A percentile compares a stretch with the other conserved stretches of the same genome.
Evolutionary conservation across 2,888 invertebrate genomes (phyloP).

Genomic region (Patella caerulea): DNA sequence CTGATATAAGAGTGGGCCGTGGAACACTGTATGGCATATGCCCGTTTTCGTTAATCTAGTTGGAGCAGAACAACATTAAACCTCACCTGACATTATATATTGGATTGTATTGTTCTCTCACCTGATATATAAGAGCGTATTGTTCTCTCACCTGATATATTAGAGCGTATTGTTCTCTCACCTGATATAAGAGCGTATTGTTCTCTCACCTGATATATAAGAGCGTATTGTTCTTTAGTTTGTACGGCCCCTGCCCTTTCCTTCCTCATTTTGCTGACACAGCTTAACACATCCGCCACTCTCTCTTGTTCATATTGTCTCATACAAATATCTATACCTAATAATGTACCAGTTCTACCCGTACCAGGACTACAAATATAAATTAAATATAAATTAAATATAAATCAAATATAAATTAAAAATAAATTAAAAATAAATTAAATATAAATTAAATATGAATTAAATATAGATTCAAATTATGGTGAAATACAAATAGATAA

Average conservation of each 20-base stretch:
- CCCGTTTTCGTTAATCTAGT: too few relatives aligned
- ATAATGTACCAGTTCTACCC: slow-evolving; percentile 88
- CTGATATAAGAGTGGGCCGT: too few relatives aligned
- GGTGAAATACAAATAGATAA: too few relatives aligned
- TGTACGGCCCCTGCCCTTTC: slow-evolving; percentile 91
- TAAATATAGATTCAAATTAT: background rate
- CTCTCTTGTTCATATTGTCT: slow-evolving; percentile 87
- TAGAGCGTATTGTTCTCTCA: too few relatives aligned
- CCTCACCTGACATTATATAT: too few relatives aligned
- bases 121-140: too few relatives aligned
- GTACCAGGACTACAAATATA: slow-evolving; percentile 81
- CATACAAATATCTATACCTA: slow-evolving; percentile 89
- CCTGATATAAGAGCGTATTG: background rate
- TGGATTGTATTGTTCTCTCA: too few relatives aligned
- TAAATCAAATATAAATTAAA: background rate
- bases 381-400: background rate
- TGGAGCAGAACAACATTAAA: too few relatives aligned
- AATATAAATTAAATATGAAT: background rate
- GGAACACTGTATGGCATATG: too few relatives aligned
- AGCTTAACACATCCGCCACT: slow-evolving; percentile 87
- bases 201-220: slow-evolving; percentile 85
- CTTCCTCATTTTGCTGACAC: slow-evolving; percentile 86
- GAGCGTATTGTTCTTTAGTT: slow-evolving; percentile 91
- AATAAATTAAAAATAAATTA: background rate
- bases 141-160: too few relatives aligned